Evolutionary conservation across 92 coral and sea anemone species (phyloP).

Genomic region (Anthopleura xanthogrammica): DNA sequence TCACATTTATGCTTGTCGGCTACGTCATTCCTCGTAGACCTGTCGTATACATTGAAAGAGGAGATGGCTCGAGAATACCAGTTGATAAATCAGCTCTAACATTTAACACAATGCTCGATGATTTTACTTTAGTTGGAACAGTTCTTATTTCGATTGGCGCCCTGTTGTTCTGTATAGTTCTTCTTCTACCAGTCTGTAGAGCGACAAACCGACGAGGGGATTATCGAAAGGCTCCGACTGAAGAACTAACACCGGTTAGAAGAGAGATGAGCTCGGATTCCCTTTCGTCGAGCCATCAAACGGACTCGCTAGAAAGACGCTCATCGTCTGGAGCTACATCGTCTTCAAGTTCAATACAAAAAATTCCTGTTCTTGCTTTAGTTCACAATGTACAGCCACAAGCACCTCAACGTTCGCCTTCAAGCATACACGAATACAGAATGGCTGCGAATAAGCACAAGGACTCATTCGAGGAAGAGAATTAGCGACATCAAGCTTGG

Average conservation of each 20-base stretch:
- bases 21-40: slow-evolving; percentile 82
- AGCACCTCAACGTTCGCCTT: slow-evolving; percentile 34
- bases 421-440: slow-evolving; percentile 57
- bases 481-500: background rate
- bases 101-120: slow-evolving; percentile 87
- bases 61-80: slow-evolving; percentile 74
- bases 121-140: slow-evolving; percentile 86
- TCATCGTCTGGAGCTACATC: slow-evolving; percentile 45
- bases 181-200: slow-evolving; percentile 75
- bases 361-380: slow-evolving; percentile 93
- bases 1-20: slow-evolving; percentile 90
- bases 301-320: slow-evolving; percentile 45
- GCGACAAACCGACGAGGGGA: slow-evolving; percentile 72
- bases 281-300: slow-evolving; percentile 39
- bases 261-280: slow-evolving; percentile 43
- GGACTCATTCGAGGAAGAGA: slow-evolving; percentile 88
- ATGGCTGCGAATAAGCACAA: slow-evolving; percentile 66
- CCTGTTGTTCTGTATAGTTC: slow-evolving; percentile 72
- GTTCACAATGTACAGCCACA: slow-evolving; percentile 93
- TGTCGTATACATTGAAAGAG: slow-evolving; percentile 74
- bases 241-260: slow-evolving; percentile 39
- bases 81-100: slow-evolving; percentile 76
- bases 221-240: slow-evolving; percentile 75
- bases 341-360: slow-evolving; percentile 71
- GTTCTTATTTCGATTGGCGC: slow-evolving; percentile 82